Evolutionary conservation across 2,797 vertebrate species (phyloP), one percentile per base, ranked within the genome.

Genomic region (Hydrophis major): DNA sequence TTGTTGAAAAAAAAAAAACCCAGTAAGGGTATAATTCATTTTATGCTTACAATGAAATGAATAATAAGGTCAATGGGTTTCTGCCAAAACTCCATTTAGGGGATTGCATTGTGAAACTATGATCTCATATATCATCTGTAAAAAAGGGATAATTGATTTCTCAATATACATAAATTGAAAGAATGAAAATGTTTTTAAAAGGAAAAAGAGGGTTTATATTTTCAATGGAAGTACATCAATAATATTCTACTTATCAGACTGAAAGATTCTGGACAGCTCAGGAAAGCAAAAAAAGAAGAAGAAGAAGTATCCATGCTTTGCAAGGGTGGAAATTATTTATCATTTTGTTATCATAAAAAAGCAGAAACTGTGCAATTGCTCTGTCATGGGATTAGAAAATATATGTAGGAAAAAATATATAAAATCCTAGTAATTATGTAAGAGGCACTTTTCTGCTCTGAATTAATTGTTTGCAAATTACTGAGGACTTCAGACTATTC

Each of bases 141-240:
- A 91, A 91, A 93, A 91, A 88, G 89, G 89, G 92, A 42, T 56
- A 91, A 78, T 32, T 60, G 56, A 37, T 91, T 91, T 93, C 87
- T 78, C 47, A 55, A 27, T 83, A 78, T 27, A 20, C 1, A 18
- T 90, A 50, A 61, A 61, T 12, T 83, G 47, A 60, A 90, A 78
- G 42, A 87, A 83, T 91, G n/a, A 83, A 91, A 88, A 14, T 47
- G 78, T 59, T 32, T 53, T 78, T 53, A n/a, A 90, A 86, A 63
- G 59, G 50, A 14, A 90, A 63, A 28, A 50, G 53, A 47, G 55
- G 37, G 22, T 20, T 66, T 78, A 66, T 22, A n/a, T 42, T 59
- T 56, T 55, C 87, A 78, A 74, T 27, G 20, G 28, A n/a, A 8
- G 25, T 13, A 83, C 55, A 83, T 63, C 42, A 88, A 55, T 78